These are phyloP conservation scores for Peribatodes rhomboidaria DNA, from an alignment of 2,888 invertebrate genomes.

Conservation along the genomic window DNA sequence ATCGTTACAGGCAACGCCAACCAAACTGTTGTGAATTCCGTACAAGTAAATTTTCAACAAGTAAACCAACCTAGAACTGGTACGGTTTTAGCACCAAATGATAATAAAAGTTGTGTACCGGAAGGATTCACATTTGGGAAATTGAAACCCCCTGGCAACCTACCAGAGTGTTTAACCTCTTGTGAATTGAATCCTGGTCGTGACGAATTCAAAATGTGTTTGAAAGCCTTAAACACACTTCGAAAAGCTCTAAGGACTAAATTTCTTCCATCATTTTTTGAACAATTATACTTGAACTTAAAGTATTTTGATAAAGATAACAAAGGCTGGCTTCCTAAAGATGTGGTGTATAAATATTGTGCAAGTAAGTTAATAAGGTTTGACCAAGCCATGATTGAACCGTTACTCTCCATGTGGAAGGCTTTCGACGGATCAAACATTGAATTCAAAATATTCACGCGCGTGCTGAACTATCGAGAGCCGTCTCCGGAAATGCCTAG, in stretches of 20 bases:
- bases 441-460: slow-evolving; percentile 81
- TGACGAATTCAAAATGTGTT: slow-evolving; percentile 74
- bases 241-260: slow-evolving; percentile 66
- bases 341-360: slow-evolving; percentile 76
- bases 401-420: slow-evolving; percentile 75
- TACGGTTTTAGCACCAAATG: slow-evolving; percentile 76
- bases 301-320: slow-evolving; percentile 72
- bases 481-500: slow-evolving; percentile 74
- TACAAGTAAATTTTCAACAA: slow-evolving; percentile 74
- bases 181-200: slow-evolving; percentile 70
- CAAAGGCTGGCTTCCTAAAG: slow-evolving; percentile 77
- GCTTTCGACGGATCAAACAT: slow-evolving; percentile 80
- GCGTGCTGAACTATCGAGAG: slow-evolving; percentile 77
- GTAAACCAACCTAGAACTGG: slow-evolving; percentile 70
- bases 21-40: slow-evolving; percentile 66
- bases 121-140: slow-evolving; percentile 79
- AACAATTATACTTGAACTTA: slow-evolving; percentile 65
- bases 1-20: slow-evolving; percentile 67
- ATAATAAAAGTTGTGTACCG: slow-evolving; percentile 78
- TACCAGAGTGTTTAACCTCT: slow-evolving; percentile 75
- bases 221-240: slow-evolving; percentile 76
- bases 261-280: slow-evolving; percentile 68
- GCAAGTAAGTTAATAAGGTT: slow-evolving; percentile 74
- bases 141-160: slow-evolving; percentile 71
- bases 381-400: slow-evolving; percentile 79